Evolutionary conservation across 2,113 vertebrate species (phyloP).

Genomic region (Narcine bancroftii): DNA sequence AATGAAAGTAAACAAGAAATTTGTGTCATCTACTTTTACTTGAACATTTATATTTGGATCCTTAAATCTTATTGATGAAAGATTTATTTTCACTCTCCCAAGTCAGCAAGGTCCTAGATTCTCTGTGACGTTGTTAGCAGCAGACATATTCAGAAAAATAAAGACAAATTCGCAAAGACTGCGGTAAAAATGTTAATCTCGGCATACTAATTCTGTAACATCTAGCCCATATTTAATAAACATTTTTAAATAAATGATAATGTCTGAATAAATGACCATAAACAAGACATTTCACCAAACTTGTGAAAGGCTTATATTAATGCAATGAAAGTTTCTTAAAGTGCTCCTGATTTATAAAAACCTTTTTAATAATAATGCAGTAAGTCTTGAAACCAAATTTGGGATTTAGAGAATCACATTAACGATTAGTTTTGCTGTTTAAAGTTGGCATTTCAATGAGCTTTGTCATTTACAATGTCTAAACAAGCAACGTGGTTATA

Average conservation of each 20-base stretch:
- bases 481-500: slow-evolving; percentile 20
- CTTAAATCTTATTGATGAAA: not conserved
- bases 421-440: not conserved
- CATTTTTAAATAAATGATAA: not conserved
- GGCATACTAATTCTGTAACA: not conserved
- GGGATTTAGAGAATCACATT: not conserved
- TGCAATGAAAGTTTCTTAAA: not conserved
- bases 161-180: not conserved
- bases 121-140: not conserved
- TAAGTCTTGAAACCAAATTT: not conserved
- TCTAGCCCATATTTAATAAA: not conserved
- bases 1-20: too few species aligned
- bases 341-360: not conserved
- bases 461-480: not conserved
- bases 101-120: not conserved
- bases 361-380: not conserved
- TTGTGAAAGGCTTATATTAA: not conserved
- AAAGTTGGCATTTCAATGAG: not conserved
- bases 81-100: not conserved
- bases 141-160: not conserved
- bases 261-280: not conserved
- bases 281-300: not conserved
- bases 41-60: not conserved
- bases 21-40: too few species aligned
- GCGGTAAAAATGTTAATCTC: not conserved